Evolutionary conservation across 2,113 vertebrate genomes (phyloP).

Genomic region (Setophaga petechia): DNA sequence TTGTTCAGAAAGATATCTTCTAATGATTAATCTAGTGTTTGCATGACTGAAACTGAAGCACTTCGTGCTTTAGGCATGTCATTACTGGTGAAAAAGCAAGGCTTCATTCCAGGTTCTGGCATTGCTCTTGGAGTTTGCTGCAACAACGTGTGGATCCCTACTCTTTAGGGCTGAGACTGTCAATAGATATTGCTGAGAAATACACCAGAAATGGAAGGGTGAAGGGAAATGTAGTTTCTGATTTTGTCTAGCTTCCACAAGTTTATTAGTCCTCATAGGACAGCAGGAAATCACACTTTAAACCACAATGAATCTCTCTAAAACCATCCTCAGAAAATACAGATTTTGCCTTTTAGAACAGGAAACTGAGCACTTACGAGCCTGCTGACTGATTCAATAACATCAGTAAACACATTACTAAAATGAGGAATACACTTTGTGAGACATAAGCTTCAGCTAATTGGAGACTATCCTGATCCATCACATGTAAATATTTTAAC

Average conservation of each 20-base stretch:
- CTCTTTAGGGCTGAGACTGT: not conserved
- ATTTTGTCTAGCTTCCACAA: not conserved
- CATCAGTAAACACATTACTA: not conserved
- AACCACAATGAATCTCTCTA: not conserved
- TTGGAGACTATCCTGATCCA: not conserved
- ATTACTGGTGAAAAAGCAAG: not conserved
- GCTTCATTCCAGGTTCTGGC: constrained; percentile 7
- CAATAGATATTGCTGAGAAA: not conserved
- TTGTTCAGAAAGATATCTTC: not conserved
- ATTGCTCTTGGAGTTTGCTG: not conserved
- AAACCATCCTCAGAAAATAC: not conserved
- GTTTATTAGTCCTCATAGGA: not conserved
- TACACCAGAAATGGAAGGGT: not conserved
- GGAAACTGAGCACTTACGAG: not conserved
- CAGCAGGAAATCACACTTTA: not conserved
- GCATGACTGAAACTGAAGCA: not conserved
- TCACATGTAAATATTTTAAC: not conserved
- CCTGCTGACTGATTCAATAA: not conserved
- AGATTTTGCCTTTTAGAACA: not conserved
- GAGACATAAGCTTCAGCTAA: not conserved
- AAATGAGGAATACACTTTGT: not conserved
- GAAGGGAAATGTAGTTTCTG: not conserved
- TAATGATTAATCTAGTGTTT: not conserved
- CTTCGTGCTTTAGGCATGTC: not conserved
- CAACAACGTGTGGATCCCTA: not conserved